Percentiles rank a stretch among this genome's conserved stretches.
These are phyloP conservation scores for Xestia c-nigrum DNA, from an alignment of 2,888 invertebrate genomes.

Conservation along the genomic window DNA sequence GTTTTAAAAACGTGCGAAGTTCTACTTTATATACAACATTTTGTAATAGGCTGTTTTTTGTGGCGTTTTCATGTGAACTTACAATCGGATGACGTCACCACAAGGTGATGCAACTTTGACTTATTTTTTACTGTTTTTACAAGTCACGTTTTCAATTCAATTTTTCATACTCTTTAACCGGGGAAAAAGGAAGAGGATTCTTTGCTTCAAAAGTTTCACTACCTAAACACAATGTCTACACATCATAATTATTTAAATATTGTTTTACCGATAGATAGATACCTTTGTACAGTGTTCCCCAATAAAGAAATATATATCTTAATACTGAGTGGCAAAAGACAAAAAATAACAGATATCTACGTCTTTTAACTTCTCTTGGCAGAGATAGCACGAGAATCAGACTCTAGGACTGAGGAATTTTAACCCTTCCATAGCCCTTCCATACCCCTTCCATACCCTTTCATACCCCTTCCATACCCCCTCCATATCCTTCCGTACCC, in stretches of 20 bases:
- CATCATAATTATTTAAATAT: not conserved
- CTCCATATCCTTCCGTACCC: no score
- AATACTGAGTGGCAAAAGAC: not conserved
- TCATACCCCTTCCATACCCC: not conserved
- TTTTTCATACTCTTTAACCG: not conserved
- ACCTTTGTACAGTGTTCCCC: not conserved
- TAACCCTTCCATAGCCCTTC: not conserved
- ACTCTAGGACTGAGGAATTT: not conserved
- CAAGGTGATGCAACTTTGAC: not conserved
- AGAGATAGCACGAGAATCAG: no score
- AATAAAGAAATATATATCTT: not conserved
- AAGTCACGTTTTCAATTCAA: not conserved
- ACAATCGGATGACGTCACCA: not conserved
- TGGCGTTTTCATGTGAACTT: not conserved
- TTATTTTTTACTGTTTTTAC: not conserved
- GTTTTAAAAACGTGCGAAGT: conserved; percentile 34
- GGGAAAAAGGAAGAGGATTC: not conserved
- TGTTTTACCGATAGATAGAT: not conserved
- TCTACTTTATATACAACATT: not conserved
- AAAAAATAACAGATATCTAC: not conserved
- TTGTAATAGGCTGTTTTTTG: conserved; percentile 1
- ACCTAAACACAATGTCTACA: not conserved
- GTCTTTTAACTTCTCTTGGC: no score
- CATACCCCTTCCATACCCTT: not conserved
- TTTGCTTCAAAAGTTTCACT: not conserved